Conservation (phyloP, 2,113 vertebrate species). For the Calidris pugnax region DNA sequence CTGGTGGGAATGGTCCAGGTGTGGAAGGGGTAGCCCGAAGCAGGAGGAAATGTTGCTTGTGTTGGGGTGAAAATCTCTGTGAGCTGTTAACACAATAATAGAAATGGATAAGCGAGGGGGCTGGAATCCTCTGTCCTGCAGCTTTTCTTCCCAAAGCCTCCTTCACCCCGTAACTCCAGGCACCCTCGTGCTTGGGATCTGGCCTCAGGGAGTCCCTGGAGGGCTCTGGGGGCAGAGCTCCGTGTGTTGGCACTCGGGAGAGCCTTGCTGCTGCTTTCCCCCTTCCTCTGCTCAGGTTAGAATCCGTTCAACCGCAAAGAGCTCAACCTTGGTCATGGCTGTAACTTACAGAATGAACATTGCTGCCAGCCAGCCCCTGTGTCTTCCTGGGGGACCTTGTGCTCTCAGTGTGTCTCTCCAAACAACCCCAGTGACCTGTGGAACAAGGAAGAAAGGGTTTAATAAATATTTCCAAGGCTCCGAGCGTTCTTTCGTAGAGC, state of each 20-base stretch:
- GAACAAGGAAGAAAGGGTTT: constrained; percentile 38
- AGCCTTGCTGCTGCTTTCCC: background rate
- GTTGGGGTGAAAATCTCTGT: background rate
- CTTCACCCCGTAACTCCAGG: background rate
- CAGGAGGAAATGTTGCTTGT: background rate
- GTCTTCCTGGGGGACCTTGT: constrained; percentile 17
- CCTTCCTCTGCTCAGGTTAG: background rate
- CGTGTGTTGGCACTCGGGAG: background rate
- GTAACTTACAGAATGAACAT: constrained; percentile 23
- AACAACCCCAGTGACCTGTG: background rate
- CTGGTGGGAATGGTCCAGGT: background rate
- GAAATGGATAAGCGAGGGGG: background rate
- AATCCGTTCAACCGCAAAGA: background rate
- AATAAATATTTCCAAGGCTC: background rate
- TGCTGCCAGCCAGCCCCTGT: background rate
- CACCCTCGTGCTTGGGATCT: background rate
- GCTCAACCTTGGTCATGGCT: background rate
- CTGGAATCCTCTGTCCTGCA: background rate
- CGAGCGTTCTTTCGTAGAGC: background rate
- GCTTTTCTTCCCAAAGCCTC: background rate
- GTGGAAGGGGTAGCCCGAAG: background rate
- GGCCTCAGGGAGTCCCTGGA: background rate
- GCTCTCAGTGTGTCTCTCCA: background rate
- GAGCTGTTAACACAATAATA: background rate
- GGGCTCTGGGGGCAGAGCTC: background rate